These are phyloP conservation scores for Parambassis ranga DNA, from an alignment of 2,797 vertebrate species.

Conservation along the genomic window DNA sequence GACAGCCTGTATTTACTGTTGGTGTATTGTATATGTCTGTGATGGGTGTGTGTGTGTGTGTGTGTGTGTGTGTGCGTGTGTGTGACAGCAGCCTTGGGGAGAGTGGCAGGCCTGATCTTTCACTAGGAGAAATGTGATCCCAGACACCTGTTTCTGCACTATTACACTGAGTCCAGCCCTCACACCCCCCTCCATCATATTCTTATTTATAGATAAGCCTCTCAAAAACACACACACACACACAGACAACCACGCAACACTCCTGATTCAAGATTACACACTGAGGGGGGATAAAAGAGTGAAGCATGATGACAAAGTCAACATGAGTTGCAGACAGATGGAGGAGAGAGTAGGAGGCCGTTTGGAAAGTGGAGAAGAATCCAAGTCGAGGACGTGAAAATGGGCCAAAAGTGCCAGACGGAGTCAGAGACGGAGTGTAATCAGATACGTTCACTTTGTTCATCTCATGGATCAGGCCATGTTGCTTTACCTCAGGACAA, in stretches of 20 bases:
- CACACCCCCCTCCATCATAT: conserved; percentile 31
- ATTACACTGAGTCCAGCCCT: conserved; percentile 75
- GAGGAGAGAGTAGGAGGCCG: neutral
- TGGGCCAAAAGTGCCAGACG: neutral
- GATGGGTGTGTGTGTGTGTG: conserved; percentile 8
- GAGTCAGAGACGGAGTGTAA: neutral
- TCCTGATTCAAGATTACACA: conserved; percentile 15
- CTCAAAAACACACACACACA: neutral
- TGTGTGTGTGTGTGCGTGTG: conserved; percentile 34
- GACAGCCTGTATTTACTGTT: conserved; percentile 14
- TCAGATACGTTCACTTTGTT: conserved; percentile 10
- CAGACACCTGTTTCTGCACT: conserved; percentile 86
- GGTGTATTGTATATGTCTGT: conserved; percentile 32
- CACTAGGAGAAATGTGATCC: conserved; percentile 85
- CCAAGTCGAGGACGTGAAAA: neutral
- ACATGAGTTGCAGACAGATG: conserved; percentile 13
- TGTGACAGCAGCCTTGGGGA: conserved; percentile 68
- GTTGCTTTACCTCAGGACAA: conserved; percentile 19
- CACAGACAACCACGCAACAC: conserved; percentile 15
- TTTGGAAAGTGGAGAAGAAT: neutral
- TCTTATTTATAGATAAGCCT: conserved; percentile 84
- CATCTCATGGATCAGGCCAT: conserved; percentile 11
- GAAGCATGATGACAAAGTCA: conserved; percentile 33
- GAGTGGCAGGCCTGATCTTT: conserved; percentile 86
- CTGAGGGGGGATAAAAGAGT: conserved; percentile 15